Conservation (phyloP, 2,113 vertebrate species). For the Microtus ochrogaster region DNA sequence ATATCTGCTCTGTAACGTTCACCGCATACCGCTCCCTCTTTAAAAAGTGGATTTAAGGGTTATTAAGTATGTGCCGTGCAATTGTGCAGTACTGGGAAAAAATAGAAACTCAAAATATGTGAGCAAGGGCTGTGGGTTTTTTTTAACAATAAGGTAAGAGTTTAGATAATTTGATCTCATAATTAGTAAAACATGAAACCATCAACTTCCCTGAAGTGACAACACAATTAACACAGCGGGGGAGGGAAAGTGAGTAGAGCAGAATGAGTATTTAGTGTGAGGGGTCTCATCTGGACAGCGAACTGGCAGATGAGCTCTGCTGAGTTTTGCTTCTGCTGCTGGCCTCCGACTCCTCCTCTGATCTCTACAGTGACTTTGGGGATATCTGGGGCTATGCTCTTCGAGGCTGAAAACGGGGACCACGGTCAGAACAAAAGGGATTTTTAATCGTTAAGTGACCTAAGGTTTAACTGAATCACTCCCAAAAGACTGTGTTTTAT, state of each 20-base stretch:
- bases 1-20: not conserved
- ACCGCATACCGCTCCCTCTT: not conserved
- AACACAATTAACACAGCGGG: not conserved
- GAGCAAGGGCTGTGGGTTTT: not conserved
- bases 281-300: not conserved
- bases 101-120: slow-evolving; percentile 17
- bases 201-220: not conserved
- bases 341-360: slow-evolving; percentile 3
- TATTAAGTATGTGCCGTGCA: not conserved
- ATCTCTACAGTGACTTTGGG: not conserved
- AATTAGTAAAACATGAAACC: slow-evolving; percentile 21
- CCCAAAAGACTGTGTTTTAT: slow-evolving; percentile 82
- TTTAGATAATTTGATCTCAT: slow-evolving; percentile 44
- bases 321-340: not conserved
- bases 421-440: slow-evolving; percentile 57
- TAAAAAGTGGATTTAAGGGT: not conserved
- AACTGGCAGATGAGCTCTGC: fast-evolving
- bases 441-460: slow-evolving; percentile 54
- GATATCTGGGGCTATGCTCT: slow-evolving; percentile 31
- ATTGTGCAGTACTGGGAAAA: not conserved
- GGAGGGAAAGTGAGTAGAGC: not conserved
- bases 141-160: not conserved
- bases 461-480: slow-evolving; percentile 70
- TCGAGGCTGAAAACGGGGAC: slow-evolving; percentile 41
- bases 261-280: not conserved